phyloP scores from a whole-genome alignment of 1,140 invertebrate genomes.

The Pomacea maculata region DNA sequence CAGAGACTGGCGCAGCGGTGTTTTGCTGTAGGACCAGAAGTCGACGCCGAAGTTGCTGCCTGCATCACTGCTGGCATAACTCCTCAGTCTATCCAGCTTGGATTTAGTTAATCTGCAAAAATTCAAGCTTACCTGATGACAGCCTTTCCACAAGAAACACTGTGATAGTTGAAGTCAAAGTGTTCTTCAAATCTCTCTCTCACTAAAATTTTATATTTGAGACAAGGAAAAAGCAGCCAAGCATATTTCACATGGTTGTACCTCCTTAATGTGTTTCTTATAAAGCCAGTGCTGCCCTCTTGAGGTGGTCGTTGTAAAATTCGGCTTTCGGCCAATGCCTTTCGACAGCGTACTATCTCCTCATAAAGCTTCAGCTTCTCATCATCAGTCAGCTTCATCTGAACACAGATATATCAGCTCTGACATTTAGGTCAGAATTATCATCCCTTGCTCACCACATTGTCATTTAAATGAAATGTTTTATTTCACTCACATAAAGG shows the following conservation, averaged over 20 bases:
- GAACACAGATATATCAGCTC: constrained; percentile 16
- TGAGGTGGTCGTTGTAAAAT: constrained; percentile 84
- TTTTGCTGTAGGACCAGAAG: constrained; percentile 91
- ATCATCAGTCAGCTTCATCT: constrained; percentile 80
- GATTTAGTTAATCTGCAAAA: constrained; percentile 81
- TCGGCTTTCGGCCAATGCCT: constrained; percentile 84
- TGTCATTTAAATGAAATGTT: too few species aligned
- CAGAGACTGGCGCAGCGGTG: constrained; percentile 81
- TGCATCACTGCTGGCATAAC: constrained; percentile 75
- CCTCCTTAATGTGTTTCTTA: constrained; percentile 86
- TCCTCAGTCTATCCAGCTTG: constrained; percentile 83
- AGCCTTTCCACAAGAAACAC: too few species aligned
- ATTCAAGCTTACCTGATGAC: constrained; percentile 10
- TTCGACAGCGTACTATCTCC: constrained; percentile 74
- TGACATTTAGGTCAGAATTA: neutral
- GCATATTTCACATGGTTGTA: constrained; percentile 34
- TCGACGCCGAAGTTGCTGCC: constrained; percentile 58
- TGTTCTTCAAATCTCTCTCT: too few species aligned
- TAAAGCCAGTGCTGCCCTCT: constrained; percentile 77
- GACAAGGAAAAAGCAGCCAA: too few species aligned
- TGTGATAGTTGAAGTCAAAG: too few species aligned
- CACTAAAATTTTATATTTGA: too few species aligned
- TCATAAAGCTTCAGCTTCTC: constrained; percentile 83
- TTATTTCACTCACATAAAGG: too few species aligned
- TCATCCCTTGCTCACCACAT: neutral